Conservation (phyloP, 2,888 invertebrate species). For the Leptinotarsa haldemani region DNA sequence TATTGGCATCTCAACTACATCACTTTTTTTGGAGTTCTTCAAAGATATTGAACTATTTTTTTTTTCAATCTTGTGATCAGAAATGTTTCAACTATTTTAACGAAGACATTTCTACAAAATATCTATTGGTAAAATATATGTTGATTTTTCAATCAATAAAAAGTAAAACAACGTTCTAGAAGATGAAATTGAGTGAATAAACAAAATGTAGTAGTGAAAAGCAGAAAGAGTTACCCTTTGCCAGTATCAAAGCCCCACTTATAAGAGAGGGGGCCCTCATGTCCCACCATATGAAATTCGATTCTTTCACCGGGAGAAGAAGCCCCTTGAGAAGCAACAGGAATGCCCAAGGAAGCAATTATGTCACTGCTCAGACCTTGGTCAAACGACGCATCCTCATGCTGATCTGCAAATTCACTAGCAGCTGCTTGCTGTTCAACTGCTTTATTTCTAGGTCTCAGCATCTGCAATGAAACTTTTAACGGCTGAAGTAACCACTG, state of each 20-base stretch:
- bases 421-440: slow-evolving; percentile 44
- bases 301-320: slow-evolving; percentile 68
- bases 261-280: slow-evolving; percentile 84
- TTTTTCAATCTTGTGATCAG: no score
- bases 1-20: no score
- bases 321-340: slow-evolving; percentile 48
- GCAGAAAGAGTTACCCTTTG: slow-evolving; percentile 73
- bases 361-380: slow-evolving; percentile 54
- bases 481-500: background rate
- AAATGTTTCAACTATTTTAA: background rate
- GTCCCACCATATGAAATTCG: slow-evolving; percentile 85
- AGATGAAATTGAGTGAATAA: background rate
- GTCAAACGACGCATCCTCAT: slow-evolving; percentile 39
- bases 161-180: slow-evolving; percentile 4
- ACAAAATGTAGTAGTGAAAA: slow-evolving; percentile 23
- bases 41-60: no score
- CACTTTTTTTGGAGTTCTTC: no score
- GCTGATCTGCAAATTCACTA: slow-evolving; percentile 25
- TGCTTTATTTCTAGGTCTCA: slow-evolving; percentile 2
- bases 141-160: background rate
- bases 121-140: no score
- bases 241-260: slow-evolving; percentile 89
- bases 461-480: slow-evolving; percentile 14
- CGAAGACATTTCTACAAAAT: no score
- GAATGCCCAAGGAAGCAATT: slow-evolving; percentile 55